A percentile compares a stretch with the other conserved stretches of the same genome.
Conservation (phyloP, 2,888 invertebrate genomes). For the Melieria picta region DNA sequence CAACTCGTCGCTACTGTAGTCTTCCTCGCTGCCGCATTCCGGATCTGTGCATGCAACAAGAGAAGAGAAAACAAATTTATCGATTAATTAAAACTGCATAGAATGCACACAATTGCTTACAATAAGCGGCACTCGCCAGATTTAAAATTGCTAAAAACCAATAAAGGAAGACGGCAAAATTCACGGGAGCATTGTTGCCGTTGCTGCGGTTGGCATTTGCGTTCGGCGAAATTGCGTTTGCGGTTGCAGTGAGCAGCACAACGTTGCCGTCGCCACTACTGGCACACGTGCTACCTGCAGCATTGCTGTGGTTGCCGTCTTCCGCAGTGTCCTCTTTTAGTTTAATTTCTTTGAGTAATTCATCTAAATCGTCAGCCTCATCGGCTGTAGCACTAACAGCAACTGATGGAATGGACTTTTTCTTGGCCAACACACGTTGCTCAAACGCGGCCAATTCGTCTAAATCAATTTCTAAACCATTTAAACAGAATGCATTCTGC, state of each 20-base stretch:
- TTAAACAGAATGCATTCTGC: constrained; percentile 62
- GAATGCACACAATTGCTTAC: constrained; percentile 56
- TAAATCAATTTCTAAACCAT: constrained; percentile 67
- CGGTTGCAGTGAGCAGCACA: no score
- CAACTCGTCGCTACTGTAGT: constrained; percentile 67
- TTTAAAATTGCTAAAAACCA: constrained; percentile 64
- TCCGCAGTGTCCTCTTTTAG: constrained; percentile 46
- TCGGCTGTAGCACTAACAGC: constrained; percentile 24
- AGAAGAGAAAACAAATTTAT: constrained; percentile 53
- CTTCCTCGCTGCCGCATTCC: constrained; percentile 49
- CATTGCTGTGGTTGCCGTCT: not conserved
- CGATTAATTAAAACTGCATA: constrained; percentile 47
- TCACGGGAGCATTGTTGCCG: constrained; percentile 35
- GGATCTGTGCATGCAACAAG: constrained; percentile 39
- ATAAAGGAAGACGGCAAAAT: constrained; percentile 62
- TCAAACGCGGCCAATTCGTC: constrained; percentile 65
- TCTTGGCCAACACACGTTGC: constrained; percentile 60
- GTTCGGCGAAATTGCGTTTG: not conserved
- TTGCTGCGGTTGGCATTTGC: constrained; percentile 33
- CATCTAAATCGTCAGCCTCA: constrained; percentile 64
- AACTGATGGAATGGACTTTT: constrained; percentile 31
- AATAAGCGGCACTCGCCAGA: constrained; percentile 61
- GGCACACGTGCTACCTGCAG: no score
- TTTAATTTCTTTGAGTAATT: constrained; percentile 63
- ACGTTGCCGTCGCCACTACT: no score